Conservation (phyloP, 1,140 invertebrate genomes). For the Drosophila mojavensis region DNA sequence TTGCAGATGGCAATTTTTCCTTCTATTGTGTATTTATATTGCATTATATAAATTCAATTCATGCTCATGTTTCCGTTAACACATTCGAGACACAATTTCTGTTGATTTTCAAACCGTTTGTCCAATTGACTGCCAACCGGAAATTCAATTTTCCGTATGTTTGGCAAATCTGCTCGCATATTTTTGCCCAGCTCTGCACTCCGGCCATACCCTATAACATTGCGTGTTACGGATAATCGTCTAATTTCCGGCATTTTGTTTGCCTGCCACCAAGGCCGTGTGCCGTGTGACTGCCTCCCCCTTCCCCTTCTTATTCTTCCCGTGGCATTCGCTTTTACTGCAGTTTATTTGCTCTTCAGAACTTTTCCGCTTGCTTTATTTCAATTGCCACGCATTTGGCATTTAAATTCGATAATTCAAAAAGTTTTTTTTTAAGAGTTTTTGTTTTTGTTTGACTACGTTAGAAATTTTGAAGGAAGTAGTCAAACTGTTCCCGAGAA, state of each 20-base stretch:
- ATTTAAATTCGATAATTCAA: constrained; percentile 24
- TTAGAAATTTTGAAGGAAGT: neutral
- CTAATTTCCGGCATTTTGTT: constrained; percentile 73
- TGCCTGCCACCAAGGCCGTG: constrained; percentile 3
- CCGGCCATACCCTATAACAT: neutral
- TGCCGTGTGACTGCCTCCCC: no score
- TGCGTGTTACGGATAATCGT: constrained; percentile 46
- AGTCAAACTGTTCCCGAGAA: constrained; percentile 24
- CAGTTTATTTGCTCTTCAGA: constrained; percentile 29
- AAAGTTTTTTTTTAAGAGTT: constrained; percentile 15
- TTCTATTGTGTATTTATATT: constrained; percentile 5
- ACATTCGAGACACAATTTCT: constrained; percentile 34
- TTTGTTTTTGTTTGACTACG: constrained; percentile 10
- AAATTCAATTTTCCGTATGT: constrained; percentile 68
- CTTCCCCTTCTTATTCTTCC: neutral
- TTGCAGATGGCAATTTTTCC: neutral
- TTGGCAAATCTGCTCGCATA: constrained; percentile 18
- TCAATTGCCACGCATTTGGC: constrained; percentile 23
- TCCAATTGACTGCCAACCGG: constrained; percentile 38
- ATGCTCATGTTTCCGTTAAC: constrained; percentile 53
- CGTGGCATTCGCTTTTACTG: constrained; percentile 11
- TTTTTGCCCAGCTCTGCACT: neutral
- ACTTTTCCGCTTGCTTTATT: constrained; percentile 34
- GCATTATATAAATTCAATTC: constrained; percentile 34
- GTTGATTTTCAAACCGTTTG: constrained; percentile 22